Conservation (phyloP, 2,888 invertebrate genomes). For the Epinotia ramella region DNA sequence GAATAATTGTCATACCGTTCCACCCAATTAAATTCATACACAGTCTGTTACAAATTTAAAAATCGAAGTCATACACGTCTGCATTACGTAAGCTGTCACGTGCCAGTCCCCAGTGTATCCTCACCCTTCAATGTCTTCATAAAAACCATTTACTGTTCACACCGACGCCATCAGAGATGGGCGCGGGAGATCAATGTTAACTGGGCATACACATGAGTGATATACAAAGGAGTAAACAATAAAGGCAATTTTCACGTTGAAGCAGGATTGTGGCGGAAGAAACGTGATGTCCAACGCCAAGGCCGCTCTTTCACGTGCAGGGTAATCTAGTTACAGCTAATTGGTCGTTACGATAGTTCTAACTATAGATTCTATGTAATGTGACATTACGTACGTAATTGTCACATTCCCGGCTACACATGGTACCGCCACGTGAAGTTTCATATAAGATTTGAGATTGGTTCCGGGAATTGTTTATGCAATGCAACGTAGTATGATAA, state of each 20-base stretch:
- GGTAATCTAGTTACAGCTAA: constrained; percentile 42
- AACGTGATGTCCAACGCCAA: constrained; percentile 43
- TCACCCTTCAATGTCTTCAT: neutral
- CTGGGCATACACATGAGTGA: constrained; percentile 19
- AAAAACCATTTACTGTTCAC: neutral
- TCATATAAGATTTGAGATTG: neutral
- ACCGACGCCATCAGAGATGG: neutral
- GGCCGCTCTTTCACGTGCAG: constrained; percentile 38
- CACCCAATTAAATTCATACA: constrained; percentile 25
- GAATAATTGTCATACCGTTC: constrained; percentile 27
- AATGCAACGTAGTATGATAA: too few relatives aligned
- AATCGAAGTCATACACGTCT: constrained; percentile 38
- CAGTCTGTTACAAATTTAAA: constrained; percentile 40
- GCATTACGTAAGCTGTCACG: constrained; percentile 43
- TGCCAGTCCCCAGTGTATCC: constrained; percentile 11
- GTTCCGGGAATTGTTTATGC: neutral
- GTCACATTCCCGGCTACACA: constrained; percentile 10
- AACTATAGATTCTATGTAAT: neutral
- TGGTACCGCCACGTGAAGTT: constrained; percentile 1
- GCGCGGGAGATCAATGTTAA: neutral
- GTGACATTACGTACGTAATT: constrained; percentile 5
- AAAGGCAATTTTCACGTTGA: constrained; percentile 32
- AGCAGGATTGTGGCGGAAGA: constrained; percentile 19
- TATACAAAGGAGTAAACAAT: constrained; percentile 36
- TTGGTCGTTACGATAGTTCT: constrained; percentile 29